Base-by-base conservation (phyloP, 2,113 vertebrate species). In the Ranitomeya imitator region DNA sequence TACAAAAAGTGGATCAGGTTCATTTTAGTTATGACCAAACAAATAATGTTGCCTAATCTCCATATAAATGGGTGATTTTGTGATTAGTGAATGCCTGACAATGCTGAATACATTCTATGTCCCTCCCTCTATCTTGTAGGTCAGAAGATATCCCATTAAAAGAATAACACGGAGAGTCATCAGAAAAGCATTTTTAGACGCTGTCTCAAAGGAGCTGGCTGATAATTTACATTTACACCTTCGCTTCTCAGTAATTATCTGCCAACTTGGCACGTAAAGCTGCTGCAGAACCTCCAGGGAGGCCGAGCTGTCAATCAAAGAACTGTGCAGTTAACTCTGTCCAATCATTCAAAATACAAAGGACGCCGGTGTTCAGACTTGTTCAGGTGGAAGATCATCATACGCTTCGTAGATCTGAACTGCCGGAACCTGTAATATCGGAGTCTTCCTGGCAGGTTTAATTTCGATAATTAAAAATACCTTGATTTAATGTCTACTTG, bases 221-320 rank as follows among this genome's bases (percentile, higher is more conserved):
- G 78, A 10, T 80, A 79, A 79, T 78, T 78, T 54, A 78, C 19
- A 54, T 79, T 79, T 57, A 79, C 77, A 79, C 77, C 51, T 57
- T 79, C n/a, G 9, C 4, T 16, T 80, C 55, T 80, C 54, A 26
- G 78, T 80, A 80, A 80, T 80, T 26, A 80, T 57, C 55, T 8
- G 78, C 15, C n/a, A 1, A 26, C 14, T 55, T 31, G 55, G n/a
- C 55, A 57, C 15, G 23, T 60, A 10, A 7, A 80, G 55, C 78
- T 15, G 78, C 78, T 80, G 78, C 78, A 31, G n/a, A 80, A 80
- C 55, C 78, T 80, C 54, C n/a, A 26, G 55, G 52, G 78, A 80
- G 15, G 13, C 54, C 1, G 23, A 80, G 54, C 52, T 80, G 78
- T 80, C 78, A 80, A 31, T 80, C 55, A 80, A n/a, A 79, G 77